These are phyloP conservation scores for Trachymyrmex cornetzi DNA, from an alignment of 1,140 invertebrate genomes.

Conservation along the genomic window DNA sequence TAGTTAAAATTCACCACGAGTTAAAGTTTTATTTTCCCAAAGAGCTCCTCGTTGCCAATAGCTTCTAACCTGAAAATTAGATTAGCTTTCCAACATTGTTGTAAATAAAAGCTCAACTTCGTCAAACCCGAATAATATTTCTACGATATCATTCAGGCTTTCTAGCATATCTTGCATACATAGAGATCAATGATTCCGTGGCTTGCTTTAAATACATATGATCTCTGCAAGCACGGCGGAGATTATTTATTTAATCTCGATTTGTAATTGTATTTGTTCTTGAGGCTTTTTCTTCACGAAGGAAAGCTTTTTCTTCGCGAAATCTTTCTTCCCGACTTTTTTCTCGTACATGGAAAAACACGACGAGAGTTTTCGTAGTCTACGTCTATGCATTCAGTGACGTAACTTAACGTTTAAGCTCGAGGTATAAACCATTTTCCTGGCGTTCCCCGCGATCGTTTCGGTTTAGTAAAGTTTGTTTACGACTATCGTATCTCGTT, in stretches of 20 bases:
- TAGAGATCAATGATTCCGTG: not conserved
- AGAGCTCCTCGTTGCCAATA: not conserved
- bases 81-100: not conserved
- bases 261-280: conserved; percentile 17
- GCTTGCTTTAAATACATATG: not conserved
- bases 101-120: conserved; percentile 10
- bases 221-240: not conserved
- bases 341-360: conserved; percentile 5
- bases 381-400: conserved; percentile 34
- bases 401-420: conserved; percentile 58
- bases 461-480: conserved; percentile 67
- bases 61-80: not conserved
- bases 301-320: not conserved
- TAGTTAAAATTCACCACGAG: conserved; percentile 15
- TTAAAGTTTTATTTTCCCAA: conserved; percentile 1
- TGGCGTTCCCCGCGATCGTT: conserved; percentile 56
- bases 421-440: conserved; percentile 58
- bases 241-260: conserved; percentile 10
- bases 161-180: not conserved
- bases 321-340: not conserved
- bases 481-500: conserved; percentile 67
- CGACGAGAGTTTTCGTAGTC: conserved; percentile 16
- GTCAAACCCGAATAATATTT: not conserved
- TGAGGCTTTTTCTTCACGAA: not conserved
- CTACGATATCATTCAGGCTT: not conserved